A percentile compares a stretch with the other conserved stretches of the same genome.
phyloP scores from a whole-genome alignment of 2,888 invertebrate genomes.

The Tortricodes alternella region DNA sequence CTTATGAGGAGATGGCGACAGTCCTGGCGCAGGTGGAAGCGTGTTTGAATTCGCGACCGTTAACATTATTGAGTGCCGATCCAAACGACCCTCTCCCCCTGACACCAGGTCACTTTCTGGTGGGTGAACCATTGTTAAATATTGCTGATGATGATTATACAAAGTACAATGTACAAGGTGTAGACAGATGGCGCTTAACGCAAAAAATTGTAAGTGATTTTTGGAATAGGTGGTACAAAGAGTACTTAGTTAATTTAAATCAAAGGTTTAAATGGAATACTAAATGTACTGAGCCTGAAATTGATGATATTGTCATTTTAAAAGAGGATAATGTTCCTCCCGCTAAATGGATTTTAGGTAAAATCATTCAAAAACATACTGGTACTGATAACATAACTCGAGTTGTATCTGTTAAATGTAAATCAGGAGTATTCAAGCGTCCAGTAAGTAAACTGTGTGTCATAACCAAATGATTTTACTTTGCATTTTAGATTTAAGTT shows the following conservation, averaged over 20 bases:
- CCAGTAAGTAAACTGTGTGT: slow-evolving; percentile 8
- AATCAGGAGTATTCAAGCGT: slow-evolving; percentile 5
- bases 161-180: neutral
- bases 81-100: slow-evolving; percentile 2
- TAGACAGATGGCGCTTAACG: slow-evolving; percentile 13
- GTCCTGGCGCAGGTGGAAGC: slow-evolving; percentile 8
- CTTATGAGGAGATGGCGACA: slow-evolving; percentile 7
- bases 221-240: slow-evolving; percentile 13
- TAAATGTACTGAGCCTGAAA: slow-evolving; percentile 6
- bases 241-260: slow-evolving; percentile 2
- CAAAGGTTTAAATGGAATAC: slow-evolving; percentile 3
- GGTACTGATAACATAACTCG: slow-evolving; percentile 31
- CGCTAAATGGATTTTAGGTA: slow-evolving; percentile 30
- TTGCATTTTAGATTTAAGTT: neutral
- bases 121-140: slow-evolving; percentile 1
- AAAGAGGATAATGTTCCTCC: slow-evolving; percentile 32
- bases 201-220: slow-evolving; percentile 11
- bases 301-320: slow-evolving; percentile 22
- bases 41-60: slow-evolving; percentile 9
- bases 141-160: neutral
- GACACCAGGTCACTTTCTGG: slow-evolving; percentile 13
- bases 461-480: neutral
- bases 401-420: slow-evolving; percentile 14
- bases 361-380: slow-evolving; percentile 26
- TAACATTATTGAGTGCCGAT: neutral